Evolutionary conservation across 2,888 invertebrate genomes (phyloP).

Genomic region (Caradrina kadenii): DNA sequence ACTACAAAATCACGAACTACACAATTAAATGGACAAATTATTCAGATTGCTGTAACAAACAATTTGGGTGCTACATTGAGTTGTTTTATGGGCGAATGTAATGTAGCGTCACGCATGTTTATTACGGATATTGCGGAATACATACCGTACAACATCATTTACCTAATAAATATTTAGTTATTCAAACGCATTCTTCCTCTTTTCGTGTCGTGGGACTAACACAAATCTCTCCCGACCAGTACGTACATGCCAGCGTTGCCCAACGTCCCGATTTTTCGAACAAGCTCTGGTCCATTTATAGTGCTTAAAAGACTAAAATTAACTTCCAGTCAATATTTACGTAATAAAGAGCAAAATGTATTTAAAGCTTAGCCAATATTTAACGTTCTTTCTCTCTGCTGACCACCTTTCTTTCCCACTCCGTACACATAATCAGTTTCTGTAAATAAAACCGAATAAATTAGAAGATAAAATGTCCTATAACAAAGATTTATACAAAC

Average conservation of each 20-base stretch:
- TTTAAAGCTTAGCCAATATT: no score
- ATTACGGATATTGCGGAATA: slow-evolving; percentile 17
- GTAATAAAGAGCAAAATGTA: no score
- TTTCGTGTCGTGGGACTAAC: no score
- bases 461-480: slow-evolving; percentile 34
- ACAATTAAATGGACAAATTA: slow-evolving; percentile 37
- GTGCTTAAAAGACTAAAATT: no score
- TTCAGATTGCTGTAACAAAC: slow-evolving; percentile 40
- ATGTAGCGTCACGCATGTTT: slow-evolving; percentile 23
- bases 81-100: slow-evolving; percentile 19
- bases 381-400: no score
- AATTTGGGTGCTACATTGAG: slow-evolving; percentile 7
- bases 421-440: neutral
- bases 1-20: slow-evolving; percentile 15
- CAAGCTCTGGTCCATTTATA: no score
- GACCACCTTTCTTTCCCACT: no score
- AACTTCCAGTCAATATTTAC: no score
- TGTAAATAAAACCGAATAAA: slow-evolving; percentile 12
- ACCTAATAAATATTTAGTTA: neutral
- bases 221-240: no score
- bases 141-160: neutral
- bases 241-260: no score
- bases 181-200: neutral
- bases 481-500: slow-evolving; percentile 38
- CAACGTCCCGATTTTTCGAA: no score